Evolutionary conservation across 2,797 vertebrate species (phyloP).

Genomic region (Naso thynnoides): DNA sequence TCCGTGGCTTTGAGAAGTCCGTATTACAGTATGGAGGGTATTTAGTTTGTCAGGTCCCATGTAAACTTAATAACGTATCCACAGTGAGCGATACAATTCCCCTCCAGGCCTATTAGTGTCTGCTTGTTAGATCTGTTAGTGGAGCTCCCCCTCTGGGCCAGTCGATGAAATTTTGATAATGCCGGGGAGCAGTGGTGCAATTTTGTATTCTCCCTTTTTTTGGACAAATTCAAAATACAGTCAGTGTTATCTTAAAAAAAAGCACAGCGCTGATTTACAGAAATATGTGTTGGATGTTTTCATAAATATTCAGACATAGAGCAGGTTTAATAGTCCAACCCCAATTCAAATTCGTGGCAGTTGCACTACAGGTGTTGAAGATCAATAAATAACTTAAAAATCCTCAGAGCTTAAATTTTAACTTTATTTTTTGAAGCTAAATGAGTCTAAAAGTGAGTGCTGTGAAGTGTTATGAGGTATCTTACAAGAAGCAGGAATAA

Average conservation of each 20-base stretch:
- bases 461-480: not conserved
- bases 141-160: constrained; percentile 42
- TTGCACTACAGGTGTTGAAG: not conserved
- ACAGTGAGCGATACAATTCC: constrained; percentile 18
- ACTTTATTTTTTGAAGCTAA: not conserved
- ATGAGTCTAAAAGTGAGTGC: constrained; percentile 8
- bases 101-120: constrained; percentile 1
- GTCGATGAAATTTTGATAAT: constrained; percentile 31
- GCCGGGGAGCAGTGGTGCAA: not conserved
- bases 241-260: not conserved
- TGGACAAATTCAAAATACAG: not conserved
- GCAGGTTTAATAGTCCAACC: not conserved
- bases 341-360: not conserved
- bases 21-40: not conserved
- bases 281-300: not conserved
- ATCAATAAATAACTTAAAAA: too few species aligned
- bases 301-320: not conserved
- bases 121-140: constrained; percentile 34
- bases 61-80: not conserved
- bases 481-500: not conserved
- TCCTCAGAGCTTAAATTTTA: not conserved
- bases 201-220: not conserved
- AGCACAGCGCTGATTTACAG: not conserved
- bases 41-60: constrained; percentile 1
- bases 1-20: not conserved